Evolutionary conservation across 1,140 invertebrate genomes (phyloP).

Genomic region (Drosophila kohkoa): DNA sequence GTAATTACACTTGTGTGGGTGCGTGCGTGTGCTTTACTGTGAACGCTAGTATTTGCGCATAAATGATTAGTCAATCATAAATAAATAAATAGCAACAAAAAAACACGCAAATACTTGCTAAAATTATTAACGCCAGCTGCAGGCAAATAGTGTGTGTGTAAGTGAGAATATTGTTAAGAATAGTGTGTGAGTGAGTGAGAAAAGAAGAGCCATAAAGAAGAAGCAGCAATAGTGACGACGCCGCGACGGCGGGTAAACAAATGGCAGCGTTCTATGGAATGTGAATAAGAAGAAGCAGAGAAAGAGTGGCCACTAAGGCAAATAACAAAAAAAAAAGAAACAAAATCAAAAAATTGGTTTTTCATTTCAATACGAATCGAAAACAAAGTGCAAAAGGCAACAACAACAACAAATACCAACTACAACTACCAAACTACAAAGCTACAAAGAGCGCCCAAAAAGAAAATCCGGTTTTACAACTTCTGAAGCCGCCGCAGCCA

Average conservation of each 20-base stretch:
- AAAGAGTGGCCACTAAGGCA: conserved; percentile 21
- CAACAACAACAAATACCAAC: conserved; percentile 37
- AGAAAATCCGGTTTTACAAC: conserved; percentile 83
- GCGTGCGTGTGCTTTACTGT: conserved; percentile 16
- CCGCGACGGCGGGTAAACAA: conserved; percentile 54
- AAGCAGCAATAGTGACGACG: conserved; percentile 42
- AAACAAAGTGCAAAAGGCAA: conserved; percentile 79
- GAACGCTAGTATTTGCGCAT: conserved; percentile 44
- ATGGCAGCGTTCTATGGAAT: conserved; percentile 51
- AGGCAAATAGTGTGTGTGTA: conserved; percentile 45
- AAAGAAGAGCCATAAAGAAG: conserved; percentile 19
- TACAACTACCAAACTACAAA: conserved; percentile 41
- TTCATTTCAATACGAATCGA: conserved; percentile 64
- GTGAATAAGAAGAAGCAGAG: conserved; percentile 30
- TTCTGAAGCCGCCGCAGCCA: conserved; percentile 44
- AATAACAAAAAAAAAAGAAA: conserved; percentile 37
- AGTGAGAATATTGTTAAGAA: conserved; percentile 28
- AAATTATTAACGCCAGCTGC: conserved; percentile 51
- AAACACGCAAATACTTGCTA: conserved; percentile 52
- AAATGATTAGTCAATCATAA: conserved; percentile 63
- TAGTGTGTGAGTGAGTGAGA: conserved; percentile 12
- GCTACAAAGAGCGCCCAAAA: conserved; percentile 65
- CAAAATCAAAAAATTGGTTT: conserved; percentile 61
- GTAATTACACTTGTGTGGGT: conserved; percentile 37
- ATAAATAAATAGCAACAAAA: conserved; percentile 30